phyloP scores from a whole-genome alignment of 2,797 vertebrate genomes.

The Leuciscus waleckii region DNA sequence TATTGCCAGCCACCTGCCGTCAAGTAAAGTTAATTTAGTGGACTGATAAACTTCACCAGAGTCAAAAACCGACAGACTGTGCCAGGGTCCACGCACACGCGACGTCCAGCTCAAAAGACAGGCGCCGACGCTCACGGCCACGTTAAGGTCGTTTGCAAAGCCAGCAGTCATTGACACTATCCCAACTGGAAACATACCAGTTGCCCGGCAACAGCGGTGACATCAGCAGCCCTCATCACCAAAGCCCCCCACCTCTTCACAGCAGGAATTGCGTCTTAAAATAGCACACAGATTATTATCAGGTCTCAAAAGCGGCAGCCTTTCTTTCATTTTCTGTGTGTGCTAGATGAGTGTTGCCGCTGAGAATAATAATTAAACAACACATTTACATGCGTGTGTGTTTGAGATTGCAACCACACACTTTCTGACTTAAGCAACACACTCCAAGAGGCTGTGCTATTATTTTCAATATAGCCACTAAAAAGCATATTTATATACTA shows the following conservation, averaged over 20 bases:
- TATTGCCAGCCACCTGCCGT: neutral
- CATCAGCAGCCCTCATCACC: slow-evolving; percentile 78
- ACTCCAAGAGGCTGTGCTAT: neutral
- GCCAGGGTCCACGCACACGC: neutral
- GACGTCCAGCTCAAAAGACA: neutral
- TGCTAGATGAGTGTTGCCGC: neutral
- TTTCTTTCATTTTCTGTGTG: slow-evolving; percentile 54
- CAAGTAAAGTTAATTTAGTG: slow-evolving; percentile 5
- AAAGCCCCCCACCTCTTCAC: slow-evolving; percentile 37
- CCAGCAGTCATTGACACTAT: slow-evolving; percentile 66
- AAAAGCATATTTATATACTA: neutral
- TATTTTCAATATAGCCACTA: neutral
- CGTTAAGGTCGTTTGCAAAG: slow-evolving; percentile 37
- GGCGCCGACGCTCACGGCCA: neutral
- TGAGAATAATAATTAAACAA: slow-evolving; percentile 5
- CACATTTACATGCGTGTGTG: neutral
- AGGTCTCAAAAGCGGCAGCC: slow-evolving; percentile 69
- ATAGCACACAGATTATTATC: slow-evolving; percentile 80
- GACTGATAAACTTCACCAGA: slow-evolving; percentile 1
- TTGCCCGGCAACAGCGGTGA: slow-evolving; percentile 82
- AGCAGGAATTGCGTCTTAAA: slow-evolving; percentile 73
- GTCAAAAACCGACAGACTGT: slow-evolving; percentile 2
- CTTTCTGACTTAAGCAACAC: neutral
- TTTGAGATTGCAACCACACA: neutral
- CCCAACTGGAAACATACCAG: slow-evolving; percentile 73